Evolutionary conservation across 2,797 vertebrate genomes (phyloP), one percentile per base, ranked within the genome.

Genomic region (Aselliscus stoliczkanus): DNA sequence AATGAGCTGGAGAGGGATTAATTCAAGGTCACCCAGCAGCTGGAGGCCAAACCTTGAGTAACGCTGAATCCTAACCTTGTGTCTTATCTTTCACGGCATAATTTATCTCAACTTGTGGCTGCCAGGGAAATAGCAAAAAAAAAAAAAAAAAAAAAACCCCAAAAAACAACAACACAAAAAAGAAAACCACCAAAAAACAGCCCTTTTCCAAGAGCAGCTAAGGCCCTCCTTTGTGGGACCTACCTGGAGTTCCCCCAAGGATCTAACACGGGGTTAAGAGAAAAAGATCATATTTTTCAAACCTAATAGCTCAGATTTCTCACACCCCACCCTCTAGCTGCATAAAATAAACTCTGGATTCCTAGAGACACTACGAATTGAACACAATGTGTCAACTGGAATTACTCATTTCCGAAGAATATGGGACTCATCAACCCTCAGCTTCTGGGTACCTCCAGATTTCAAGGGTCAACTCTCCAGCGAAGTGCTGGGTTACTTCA

Each of bases 21-120:
- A 47, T n/a, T 81, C 92, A 95, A 96, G 88, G 97, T 90, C 92
- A 96, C 56, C 34, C 44, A 50, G 60, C 84, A 94, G 92, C 69
- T 27, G 70, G 81, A 92, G 64, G 88, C 58, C 62, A 72, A 94
- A 72, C 14, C 47, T 93, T 58, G 70, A 60, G 80, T 85, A 93
- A 92, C 64, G 67, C n/a, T 77, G 70, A 77, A 37, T 47, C 89
- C 62, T 81, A 94, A 84, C 69, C 69, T 89, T 85, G 52, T 37
- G 31, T 64, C 82, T 93, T 90, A 81, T 72, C 70, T 3, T 86
- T 85, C 37, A 25, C 0, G 11, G 27, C 18, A 39, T 47, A 62
- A 2, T 86, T 96, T 81, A 96, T 94, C 72, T 65, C 62, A 87
- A 58, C 20, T 65, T 47, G 44, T 27, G 39, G 44, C 65, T 86